Base-by-base conservation (phyloP, 2,797 vertebrate species). In the Channallabes apus region DNA sequence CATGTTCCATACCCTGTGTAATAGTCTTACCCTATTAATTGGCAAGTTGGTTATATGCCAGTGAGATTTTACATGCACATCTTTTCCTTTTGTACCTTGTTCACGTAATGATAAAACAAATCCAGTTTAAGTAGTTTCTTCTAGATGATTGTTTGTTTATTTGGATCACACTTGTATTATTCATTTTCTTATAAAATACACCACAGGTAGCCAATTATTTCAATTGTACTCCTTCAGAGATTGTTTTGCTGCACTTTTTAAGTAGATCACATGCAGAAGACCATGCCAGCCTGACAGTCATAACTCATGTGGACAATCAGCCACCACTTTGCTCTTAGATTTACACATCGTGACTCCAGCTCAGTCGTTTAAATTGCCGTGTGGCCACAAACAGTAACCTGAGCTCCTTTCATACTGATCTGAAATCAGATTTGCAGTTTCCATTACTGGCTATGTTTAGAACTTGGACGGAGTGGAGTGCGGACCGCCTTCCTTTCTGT, bases 181-280 rank as follows among this genome's bases (percentile, higher is more conserved):
- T 86, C 61, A 82, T 73, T 14, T 65, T 35, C 65, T 85, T 75
- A 64, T 77, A 46, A 87, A 88, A 79, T 24, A 87, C 65, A 56
- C 86, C 62, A 41, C 82, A 81, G 84, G 79, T 65, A 81, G 59
- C 71, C 72, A 81, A 77, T 83, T 85, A 79, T 67, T 82, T 85
- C 80, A 85, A 82, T 59, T 67, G 82, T 65, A 72, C 59, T 65
- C 29, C n/a, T 15, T 77, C 59, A 82, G 72, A n/a, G 29, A 78
- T 84, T 75, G 67, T 84, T 79, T 51, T 82, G 71, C 71, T 80
- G 82, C 35, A 27, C 62, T 84, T 59, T 73, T 9, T 84, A 84
- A 81, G 38, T 24, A 73, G 82, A 82, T 62, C 75, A 80, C 80
- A 72, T 82, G 58, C 75, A 58, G 80, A 35, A 58, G 73, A 18